phyloP scores from a whole-genome alignment of 2,797 vertebrate species.

The Neopelma chrysocephalum region DNA sequence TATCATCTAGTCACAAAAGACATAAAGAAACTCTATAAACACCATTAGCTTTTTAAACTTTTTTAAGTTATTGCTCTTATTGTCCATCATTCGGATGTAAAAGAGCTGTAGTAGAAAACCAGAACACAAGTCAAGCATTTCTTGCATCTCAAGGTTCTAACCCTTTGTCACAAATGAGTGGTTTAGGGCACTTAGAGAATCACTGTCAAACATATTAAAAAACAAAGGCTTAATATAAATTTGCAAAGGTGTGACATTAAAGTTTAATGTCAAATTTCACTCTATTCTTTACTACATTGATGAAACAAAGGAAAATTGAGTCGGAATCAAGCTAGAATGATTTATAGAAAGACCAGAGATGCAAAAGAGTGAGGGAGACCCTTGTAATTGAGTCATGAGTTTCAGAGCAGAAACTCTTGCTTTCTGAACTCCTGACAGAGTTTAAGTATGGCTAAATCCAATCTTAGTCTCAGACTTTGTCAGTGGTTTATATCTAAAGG shows the following conservation, averaged over 20 bases:
- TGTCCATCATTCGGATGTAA: background rate
- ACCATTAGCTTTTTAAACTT: background rate
- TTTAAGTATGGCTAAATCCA: background rate
- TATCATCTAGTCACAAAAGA: background rate
- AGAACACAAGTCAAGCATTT: background rate
- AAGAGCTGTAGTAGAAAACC: background rate
- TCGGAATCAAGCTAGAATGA: background rate
- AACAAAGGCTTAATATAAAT: background rate
- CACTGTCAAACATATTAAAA: background rate
- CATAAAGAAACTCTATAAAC: background rate
- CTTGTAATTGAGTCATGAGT: rapidly evolving
- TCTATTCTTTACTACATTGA: background rate
- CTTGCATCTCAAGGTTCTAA: background rate
- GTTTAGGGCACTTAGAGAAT: background rate
- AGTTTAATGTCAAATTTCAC: background rate
- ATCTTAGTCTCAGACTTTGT: background rate
- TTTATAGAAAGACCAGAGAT: background rate
- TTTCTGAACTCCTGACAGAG: background rate
- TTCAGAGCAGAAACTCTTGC: background rate
- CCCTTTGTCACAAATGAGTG: background rate
- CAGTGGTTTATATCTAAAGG: background rate
- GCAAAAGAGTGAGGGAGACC: background rate
- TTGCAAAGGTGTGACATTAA: background rate
- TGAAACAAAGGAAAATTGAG: background rate
- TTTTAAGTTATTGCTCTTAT: background rate